A percentile compares a stretch with the other conserved stretches of the same genome.
phyloP scores from a whole-genome alignment of 2,113 vertebrate genomes.

The Centropus unirufus region DNA sequence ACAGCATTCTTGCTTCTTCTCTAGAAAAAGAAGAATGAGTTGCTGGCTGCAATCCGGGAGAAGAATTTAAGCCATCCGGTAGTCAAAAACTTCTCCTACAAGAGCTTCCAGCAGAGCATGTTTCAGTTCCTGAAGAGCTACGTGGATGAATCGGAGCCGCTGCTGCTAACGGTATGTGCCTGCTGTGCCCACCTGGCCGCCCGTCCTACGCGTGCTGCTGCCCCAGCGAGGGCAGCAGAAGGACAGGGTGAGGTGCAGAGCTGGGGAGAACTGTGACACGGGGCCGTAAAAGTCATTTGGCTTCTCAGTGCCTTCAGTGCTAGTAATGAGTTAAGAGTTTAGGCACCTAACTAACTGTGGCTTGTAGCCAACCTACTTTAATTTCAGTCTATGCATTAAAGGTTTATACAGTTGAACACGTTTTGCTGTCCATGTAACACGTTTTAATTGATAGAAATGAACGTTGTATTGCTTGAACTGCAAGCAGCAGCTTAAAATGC shows the following conservation, averaged over 20 bases:
- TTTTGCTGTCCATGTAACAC: fast-evolving
- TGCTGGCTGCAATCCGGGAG: slow-evolving; percentile 78
- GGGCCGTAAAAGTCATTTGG: not conserved
- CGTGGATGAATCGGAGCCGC: slow-evolving; percentile 72
- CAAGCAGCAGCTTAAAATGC: too few relatives aligned
- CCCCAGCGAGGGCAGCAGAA: not conserved
- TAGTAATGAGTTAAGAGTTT: not conserved
- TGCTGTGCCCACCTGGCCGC: not conserved
- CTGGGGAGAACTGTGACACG: not conserved
- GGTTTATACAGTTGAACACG: fast-evolving
- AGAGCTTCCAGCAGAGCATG: slow-evolving; percentile 82
- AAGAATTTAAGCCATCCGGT: slow-evolving; percentile 77
- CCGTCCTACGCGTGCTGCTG: fast-evolving
- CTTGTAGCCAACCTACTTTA: not conserved
- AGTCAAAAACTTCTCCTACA: slow-evolving; percentile 80
- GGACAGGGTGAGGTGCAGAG: fast-evolving
- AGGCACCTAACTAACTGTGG: not conserved
- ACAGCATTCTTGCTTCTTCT: not conserved
- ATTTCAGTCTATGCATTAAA: fast-evolving
- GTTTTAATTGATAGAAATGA: not conserved
- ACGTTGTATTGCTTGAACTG: fast-evolving
- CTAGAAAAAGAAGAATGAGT: slow-evolving; percentile 78
- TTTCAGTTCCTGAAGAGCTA: slow-evolving; percentile 80
- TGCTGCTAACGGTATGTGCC: slow-evolving; percentile 80
- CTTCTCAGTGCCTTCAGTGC: fast-evolving